A percentile compares a stretch with the other conserved stretches of the same genome.
Evolutionary conservation across 2,113 vertebrate genomes (phyloP).

Genomic region (Ranitomeya imitator): DNA sequence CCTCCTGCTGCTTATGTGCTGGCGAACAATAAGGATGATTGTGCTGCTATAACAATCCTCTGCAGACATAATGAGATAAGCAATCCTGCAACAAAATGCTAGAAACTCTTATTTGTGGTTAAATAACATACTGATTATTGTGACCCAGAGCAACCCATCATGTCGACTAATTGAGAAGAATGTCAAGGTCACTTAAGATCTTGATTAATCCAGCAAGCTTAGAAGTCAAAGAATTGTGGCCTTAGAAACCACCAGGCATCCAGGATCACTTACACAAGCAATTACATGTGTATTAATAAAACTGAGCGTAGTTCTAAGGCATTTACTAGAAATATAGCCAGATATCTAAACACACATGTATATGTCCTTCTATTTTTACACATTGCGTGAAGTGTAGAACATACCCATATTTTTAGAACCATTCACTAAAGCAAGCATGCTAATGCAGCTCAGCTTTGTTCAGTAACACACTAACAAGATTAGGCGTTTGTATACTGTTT

Average conservation of each 20-base stretch:
- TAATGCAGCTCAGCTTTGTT: constrained; percentile 14
- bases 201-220: constrained; percentile 24
- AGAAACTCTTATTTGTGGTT: constrained; percentile 27
- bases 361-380: not conserved
- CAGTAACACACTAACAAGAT: constrained; percentile 37
- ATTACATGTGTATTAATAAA: not conserved
- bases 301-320: not conserved
- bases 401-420: not conserved
- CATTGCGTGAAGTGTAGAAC: not conserved
- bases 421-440: constrained; percentile 8
- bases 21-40: not conserved
- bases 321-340: not conserved
- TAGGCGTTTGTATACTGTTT: constrained; percentile 21
- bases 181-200: constrained; percentile 50
- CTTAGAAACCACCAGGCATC: constrained; percentile 27
- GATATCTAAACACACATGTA: not conserved
- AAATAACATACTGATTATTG: constrained; percentile 19
- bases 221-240: constrained; percentile 36
- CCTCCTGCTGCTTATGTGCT: not conserved
- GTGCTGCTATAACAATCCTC: not conserved
- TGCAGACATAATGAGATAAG: constrained; percentile 10
- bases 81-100: not conserved
- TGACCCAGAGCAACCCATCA: constrained; percentile 40
- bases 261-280: not conserved
- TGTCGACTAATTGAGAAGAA: constrained; percentile 34